Evolutionary conservation across 2,888 invertebrate genomes (phyloP).

Genomic region (Aplocera efformata): DNA sequence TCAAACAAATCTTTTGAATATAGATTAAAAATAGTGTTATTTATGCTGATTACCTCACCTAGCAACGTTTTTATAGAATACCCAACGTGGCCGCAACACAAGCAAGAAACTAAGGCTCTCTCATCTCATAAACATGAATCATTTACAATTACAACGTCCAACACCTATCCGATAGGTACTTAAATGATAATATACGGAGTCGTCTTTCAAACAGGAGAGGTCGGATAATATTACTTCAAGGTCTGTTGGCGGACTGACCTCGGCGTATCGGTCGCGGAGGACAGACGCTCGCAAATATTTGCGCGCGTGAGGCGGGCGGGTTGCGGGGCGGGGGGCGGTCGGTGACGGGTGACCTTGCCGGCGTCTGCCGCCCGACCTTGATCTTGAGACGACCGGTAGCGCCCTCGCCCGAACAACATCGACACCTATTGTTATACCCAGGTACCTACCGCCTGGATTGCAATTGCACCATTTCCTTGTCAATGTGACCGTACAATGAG

Average conservation of each 20-base stretch:
- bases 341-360: slow-evolving; percentile 70
- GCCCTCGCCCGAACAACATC: slow-evolving; percentile 37
- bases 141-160: not conserved
- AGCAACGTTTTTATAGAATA: no score
- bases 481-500: slow-evolving; percentile 10
- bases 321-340: slow-evolving; percentile 37
- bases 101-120: no score
- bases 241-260: slow-evolving; percentile 75
- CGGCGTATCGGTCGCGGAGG: slow-evolving; percentile 79
- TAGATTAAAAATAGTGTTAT: no score
- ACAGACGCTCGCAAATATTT: slow-evolving; percentile 79
- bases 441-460: slow-evolving; percentile 8
- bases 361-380: slow-evolving; percentile 75
- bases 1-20: no score
- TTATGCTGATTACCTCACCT: no score
- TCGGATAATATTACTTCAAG: slow-evolving; percentile 75
- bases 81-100: no score
- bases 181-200: slow-evolving; percentile 53
- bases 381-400: slow-evolving; percentile 78
- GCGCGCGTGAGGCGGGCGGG: slow-evolving; percentile 56
- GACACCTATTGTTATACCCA: slow-evolving; percentile 50
- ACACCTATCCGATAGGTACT: slow-evolving; percentile 8
- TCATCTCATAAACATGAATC: no score
- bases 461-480: slow-evolving; percentile 16
- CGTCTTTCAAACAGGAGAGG: slow-evolving; percentile 67